Conservation (phyloP, 92 coral and sea anemone genomes). For the Phymanthus crucifer region DNA sequence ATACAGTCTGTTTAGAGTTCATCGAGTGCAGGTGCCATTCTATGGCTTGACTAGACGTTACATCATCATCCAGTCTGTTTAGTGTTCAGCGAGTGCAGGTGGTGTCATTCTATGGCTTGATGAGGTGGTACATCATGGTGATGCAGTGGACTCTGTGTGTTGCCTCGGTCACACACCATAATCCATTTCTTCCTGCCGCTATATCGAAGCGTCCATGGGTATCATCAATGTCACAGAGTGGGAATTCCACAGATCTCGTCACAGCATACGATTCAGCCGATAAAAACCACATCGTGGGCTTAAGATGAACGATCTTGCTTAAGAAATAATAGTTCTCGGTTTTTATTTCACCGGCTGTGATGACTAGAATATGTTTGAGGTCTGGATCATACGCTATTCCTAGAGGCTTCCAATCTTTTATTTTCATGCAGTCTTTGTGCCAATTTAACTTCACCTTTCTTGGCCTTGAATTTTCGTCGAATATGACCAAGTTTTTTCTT, state of each 20-base stretch:
- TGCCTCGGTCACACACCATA: constrained; percentile 1
- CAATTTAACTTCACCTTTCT: not conserved
- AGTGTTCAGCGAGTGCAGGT: no score
- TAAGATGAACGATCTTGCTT: not conserved
- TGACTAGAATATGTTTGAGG: not conserved
- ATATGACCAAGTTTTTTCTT: not conserved
- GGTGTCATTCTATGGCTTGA: not conserved
- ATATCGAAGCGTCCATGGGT: not conserved
- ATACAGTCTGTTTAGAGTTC: no score
- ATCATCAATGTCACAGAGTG: not conserved
- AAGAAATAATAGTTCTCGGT: not conserved
- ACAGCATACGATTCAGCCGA: not conserved
- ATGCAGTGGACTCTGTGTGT: not conserved
- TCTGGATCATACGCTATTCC: not conserved
- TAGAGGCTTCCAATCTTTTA: not conserved
- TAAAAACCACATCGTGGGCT: not conserved
- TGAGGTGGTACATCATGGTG: not conserved
- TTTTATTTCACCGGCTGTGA: not conserved
- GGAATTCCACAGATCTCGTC: not conserved
- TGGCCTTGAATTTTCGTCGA: not conserved
- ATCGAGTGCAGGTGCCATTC: no score
- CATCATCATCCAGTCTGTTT: no score
- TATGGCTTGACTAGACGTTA: no score
- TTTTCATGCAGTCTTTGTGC: not conserved
- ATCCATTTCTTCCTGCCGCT: not conserved